Evolutionary conservation across 2,797 vertebrate genomes (phyloP), one percentile per base, ranked within the genome.

Genomic region (Lepus oiostolus): DNA sequence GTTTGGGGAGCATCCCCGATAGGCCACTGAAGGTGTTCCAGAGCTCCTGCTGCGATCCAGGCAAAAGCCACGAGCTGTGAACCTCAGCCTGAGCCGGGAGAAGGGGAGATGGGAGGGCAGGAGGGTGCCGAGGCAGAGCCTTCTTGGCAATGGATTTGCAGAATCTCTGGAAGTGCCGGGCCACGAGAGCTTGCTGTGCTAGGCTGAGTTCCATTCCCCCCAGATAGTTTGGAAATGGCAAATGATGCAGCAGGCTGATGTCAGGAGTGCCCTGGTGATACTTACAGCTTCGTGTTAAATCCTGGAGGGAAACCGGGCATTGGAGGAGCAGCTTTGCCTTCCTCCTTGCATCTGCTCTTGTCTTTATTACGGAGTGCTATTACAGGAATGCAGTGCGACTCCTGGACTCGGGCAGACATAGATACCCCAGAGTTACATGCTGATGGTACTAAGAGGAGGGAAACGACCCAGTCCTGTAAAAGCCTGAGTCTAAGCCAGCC

Each of bases 241-340:
- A 38, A 60, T 70, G 50, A 42, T 77, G n/a, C 95, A 13, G 10
- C 63, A 84, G 14, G 28, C 60, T 54, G 35, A 87, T 35, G 71
- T 80, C 77, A 83, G 65, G 67, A 30, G 19, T 62, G 38, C 30
- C 92, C 17, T 32, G 58, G 42, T 72, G 82, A 17, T 81, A 68
- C 68, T 91, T 80, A 84, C 21, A 93, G 54, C 54, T 91, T 62
- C 10, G 71, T 74, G n/a, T 24, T 65, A 82, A 95, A 88, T 62
- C 17, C 72, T 74, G 6, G 62, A 90, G 63, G 75, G 70, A 94
- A 96, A 76, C 38, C 65, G 54, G 75, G 80, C 62, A 87, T 77
- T 84, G 68, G 85, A 96, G 79, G 80, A 86, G 26, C 14, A 58
- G 67, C 28, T 54, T 81, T 74, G 35, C 24, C 38, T 89, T 54